phyloP scores from a whole-genome alignment of 2,888 invertebrate genomes.

The Brenthis hecate region DNA sequence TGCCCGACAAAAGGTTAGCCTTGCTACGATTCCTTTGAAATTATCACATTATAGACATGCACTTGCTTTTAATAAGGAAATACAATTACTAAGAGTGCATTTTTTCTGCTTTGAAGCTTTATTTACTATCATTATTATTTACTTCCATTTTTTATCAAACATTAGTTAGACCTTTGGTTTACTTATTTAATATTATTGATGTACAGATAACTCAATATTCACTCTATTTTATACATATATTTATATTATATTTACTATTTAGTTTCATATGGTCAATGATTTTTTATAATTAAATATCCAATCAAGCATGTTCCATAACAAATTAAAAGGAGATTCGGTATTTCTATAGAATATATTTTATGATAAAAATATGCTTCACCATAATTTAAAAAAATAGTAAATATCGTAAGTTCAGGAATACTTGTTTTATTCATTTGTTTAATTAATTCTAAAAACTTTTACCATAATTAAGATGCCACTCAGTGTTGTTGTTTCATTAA shows the following conservation, averaged over 20 bases:
- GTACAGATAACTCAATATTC: too few relatives aligned
- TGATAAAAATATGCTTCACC: not conserved
- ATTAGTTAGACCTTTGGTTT: too few relatives aligned
- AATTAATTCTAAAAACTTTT: constrained; percentile 71
- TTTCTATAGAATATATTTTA: not conserved
- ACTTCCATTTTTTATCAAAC: too few relatives aligned
- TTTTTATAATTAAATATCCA: too few relatives aligned
- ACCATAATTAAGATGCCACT: constrained; percentile 69
- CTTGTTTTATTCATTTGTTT: constrained; percentile 75
- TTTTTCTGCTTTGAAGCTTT: not conserved
- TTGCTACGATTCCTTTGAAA: constrained; percentile 47
- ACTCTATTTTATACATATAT: too few relatives aligned
- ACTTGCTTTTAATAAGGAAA: constrained; percentile 7
- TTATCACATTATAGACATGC: constrained; percentile 52
- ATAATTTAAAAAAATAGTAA: not conserved
- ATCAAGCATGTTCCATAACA: too few relatives aligned
- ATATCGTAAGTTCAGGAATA: constrained; percentile 33
- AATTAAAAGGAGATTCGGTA: too few relatives aligned
- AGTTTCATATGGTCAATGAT: too few relatives aligned
- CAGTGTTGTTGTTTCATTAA: constrained; percentile 58
- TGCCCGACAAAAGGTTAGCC: constrained; percentile 51
- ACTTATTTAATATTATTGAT: too few relatives aligned
- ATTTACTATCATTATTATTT: too few relatives aligned
- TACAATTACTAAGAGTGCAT: constrained; percentile 2
- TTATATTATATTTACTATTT: too few relatives aligned